Percentiles rank a stretch among this genome's conserved stretches.
These are phyloP conservation scores for Xenopus petersii DNA, from an alignment of 2,797 vertebrate genomes.

Conservation along the genomic window DNA sequence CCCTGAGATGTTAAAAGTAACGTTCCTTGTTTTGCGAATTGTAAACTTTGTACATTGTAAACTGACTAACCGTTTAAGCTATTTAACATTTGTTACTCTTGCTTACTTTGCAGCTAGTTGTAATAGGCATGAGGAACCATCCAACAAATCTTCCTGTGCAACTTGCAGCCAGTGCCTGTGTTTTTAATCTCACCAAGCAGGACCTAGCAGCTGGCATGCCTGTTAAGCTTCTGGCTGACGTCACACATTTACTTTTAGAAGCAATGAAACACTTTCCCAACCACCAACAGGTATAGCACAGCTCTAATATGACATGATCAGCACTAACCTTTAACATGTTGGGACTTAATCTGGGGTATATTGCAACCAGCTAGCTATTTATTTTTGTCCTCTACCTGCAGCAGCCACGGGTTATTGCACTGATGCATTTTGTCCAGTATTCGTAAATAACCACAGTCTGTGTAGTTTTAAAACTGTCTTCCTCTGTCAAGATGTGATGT, in stretches of 20 bases:
- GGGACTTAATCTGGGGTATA: too few relatives aligned
- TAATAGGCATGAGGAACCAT: slow-evolving; percentile 95
- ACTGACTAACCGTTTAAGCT: neutral
- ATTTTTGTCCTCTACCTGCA: too few relatives aligned
- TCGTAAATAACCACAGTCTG: too few relatives aligned
- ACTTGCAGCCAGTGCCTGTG: slow-evolving; percentile 93
- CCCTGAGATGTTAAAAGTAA: slow-evolving; percentile 95
- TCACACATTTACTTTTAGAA: slow-evolving; percentile 91
- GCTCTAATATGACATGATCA: neutral
- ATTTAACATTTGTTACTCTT: slow-evolving; percentile 26
- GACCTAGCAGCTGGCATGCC: slow-evolving; percentile 93
- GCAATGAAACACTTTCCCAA: slow-evolving; percentile 98
- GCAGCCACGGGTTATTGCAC: too few relatives aligned
- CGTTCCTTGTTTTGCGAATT: neutral
- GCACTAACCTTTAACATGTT: too few relatives aligned
- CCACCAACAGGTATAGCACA: slow-evolving; percentile 85
- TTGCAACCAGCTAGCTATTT: too few relatives aligned
- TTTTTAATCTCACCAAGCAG: slow-evolving; percentile 97
- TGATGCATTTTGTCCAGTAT: too few relatives aligned
- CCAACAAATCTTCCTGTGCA: slow-evolving; percentile 92
- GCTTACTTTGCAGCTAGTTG: slow-evolving; percentile 77
- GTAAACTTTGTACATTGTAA: neutral
- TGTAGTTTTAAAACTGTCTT: too few relatives aligned
- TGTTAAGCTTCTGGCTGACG: slow-evolving; percentile 83
- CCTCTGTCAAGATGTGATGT: too few relatives aligned